Conservation (phyloP, 2,888 invertebrate genomes). For the Drosophila picticornis region DNA sequence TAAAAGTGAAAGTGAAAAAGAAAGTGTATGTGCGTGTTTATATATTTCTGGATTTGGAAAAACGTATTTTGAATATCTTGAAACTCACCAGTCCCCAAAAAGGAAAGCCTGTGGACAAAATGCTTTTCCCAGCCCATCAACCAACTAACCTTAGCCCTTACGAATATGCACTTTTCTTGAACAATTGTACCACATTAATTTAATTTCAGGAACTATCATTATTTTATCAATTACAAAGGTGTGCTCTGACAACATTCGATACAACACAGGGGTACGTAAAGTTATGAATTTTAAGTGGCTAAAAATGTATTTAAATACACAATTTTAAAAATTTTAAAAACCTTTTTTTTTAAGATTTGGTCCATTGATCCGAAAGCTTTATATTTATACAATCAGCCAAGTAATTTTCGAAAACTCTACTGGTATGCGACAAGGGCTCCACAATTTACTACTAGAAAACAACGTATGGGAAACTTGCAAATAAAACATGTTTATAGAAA, state of each 20-base stretch:
- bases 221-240: constrained; percentile 9
- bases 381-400: constrained; percentile 13
- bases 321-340: background rate
- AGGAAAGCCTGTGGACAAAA: background rate
- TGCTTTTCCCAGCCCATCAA: background rate
- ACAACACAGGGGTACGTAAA: constrained; percentile 7
- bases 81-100: background rate
- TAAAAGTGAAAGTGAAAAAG: constrained; percentile 8
- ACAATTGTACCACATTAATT: background rate
- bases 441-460: background rate
- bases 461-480: constrained; percentile 5
- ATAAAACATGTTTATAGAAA: constrained; percentile 9
- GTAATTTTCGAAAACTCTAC: background rate
- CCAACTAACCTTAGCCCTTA: background rate
- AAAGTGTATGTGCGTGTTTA: background rate
- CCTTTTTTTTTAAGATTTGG: background rate
- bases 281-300: background rate
- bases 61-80: background rate
- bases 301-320: background rate
- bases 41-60: background rate
- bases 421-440: constrained; percentile 9
- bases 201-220: constrained; percentile 1
- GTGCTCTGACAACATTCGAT: constrained; percentile 5
- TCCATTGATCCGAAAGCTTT: constrained; percentile 15
- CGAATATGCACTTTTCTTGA: background rate